Percentiles rank a stretch among this genome's conserved stretches.
Conservation (phyloP, 1,140 invertebrate genomes). For the Drosophila dunni region DNA sequence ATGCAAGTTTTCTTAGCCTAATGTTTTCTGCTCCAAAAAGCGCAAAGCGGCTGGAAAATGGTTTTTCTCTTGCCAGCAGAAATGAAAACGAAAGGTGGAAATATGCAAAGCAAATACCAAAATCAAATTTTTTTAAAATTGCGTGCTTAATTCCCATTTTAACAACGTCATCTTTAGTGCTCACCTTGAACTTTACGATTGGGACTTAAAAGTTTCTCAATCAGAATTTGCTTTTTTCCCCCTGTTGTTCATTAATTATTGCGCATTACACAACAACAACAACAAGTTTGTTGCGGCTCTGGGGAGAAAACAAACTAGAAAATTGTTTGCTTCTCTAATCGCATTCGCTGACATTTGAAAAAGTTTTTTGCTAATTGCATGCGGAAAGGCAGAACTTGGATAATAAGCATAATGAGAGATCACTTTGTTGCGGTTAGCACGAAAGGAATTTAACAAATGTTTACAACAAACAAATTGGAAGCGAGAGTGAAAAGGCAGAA, state of each 20-base stretch:
- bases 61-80: conserved; percentile 38
- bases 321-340: conserved; percentile 61
- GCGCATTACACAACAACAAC: conserved; percentile 57
- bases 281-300: conserved; percentile 23
- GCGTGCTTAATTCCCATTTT: conserved; percentile 66
- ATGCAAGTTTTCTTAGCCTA: conserved; percentile 40
- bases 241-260: conserved; percentile 66
- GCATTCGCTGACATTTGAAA: conserved; percentile 68
- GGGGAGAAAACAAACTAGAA: conserved; percentile 66
- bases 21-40: conserved; percentile 80
- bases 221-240: conserved; percentile 45
- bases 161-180: conserved; percentile 23
- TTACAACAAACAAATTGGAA: not conserved
- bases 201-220: conserved; percentile 49
- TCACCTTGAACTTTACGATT: conserved; percentile 69
- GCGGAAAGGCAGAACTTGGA: conserved; percentile 4
- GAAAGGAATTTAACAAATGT: not conserved
- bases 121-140: conserved; percentile 29
- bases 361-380: conserved; percentile 41
- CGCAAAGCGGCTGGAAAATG: conserved; percentile 77
- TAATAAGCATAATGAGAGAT: conserved; percentile 3
- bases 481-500: not conserved
- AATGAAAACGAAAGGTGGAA: conserved; percentile 68
- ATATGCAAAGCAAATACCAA: conserved; percentile 3
- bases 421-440: not conserved